Evolutionary conservation across 2,113 vertebrate genomes (phyloP).

Genomic region (Platichthys flesus): DNA sequence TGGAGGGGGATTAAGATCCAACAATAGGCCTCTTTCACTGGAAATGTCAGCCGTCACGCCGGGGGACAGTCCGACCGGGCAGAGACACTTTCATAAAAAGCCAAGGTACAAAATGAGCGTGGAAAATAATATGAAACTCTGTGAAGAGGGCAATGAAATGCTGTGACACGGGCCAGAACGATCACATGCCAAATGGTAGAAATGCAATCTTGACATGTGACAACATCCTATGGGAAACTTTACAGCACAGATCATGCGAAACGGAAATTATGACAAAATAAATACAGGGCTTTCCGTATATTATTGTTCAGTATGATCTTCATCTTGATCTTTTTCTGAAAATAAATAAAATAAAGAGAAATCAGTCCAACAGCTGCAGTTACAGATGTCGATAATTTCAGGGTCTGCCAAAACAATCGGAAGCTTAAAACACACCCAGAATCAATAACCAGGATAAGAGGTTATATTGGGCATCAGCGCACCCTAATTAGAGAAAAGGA

Average conservation of each 20-base stretch:
- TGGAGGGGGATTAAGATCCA: conserved; percentile 70
- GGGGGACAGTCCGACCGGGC: conserved; percentile 75
- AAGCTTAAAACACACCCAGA: conserved; percentile 40
- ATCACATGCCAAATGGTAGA: conserved; percentile 55
- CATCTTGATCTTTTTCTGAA: too few species aligned
- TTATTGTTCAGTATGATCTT: too few species aligned
- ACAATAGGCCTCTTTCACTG: conserved; percentile 80
- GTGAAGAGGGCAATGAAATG: conserved; percentile 59
- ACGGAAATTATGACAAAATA: neutral
- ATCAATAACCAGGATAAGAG: conserved; percentile 74
- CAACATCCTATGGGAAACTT: conserved; percentile 42
- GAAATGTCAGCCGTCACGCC: conserved; percentile 79
- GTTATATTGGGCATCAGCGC: conserved; percentile 72
- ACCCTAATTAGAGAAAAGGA: conserved; percentile 75
- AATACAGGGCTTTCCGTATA: conserved; percentile 19
- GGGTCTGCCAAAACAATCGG: conserved; percentile 46
- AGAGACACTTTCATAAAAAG: conserved; percentile 65
- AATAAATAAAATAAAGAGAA: neutral
- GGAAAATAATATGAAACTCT: conserved; percentile 70
- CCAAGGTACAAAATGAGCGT: conserved; percentile 72
- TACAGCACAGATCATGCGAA: conserved; percentile 36
- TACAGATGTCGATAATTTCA: conserved; percentile 44
- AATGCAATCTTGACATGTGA: conserved; percentile 54
- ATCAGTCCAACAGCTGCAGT: neutral
- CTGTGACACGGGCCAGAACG: conserved; percentile 41